A percentile compares a stretch with the other conserved stretches of the same genome.
Evolutionary conservation across 1,140 invertebrate species (phyloP).

Genomic region (Drosophila simulans): DNA sequence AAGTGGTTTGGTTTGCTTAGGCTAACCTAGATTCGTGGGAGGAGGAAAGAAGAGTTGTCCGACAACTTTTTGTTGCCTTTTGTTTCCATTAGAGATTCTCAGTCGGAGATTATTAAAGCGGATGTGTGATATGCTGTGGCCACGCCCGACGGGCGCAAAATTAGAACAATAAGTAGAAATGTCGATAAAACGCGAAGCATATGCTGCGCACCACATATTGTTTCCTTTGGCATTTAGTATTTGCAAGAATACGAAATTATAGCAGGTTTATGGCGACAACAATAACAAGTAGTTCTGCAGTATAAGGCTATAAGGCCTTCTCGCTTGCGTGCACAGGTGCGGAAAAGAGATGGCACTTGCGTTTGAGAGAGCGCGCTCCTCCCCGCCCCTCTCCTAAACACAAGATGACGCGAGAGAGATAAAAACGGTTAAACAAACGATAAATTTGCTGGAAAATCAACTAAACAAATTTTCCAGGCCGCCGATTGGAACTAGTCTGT

Average conservation of each 20-base stretch:
- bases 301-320: neutral
- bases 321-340: constrained; percentile 26
- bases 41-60: constrained; percentile 32
- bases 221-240: constrained; percentile 39
- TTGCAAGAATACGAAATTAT: constrained; percentile 24
- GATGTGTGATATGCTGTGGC: constrained; percentile 53
- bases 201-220: constrained; percentile 34
- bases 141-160: constrained; percentile 39
- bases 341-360: constrained; percentile 33
- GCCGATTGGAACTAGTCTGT: neutral
- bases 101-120: constrained; percentile 51
- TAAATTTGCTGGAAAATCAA: constrained; percentile 24
- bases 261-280: constrained; percentile 26
- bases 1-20: constrained; percentile 24
- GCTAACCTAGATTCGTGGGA: constrained; percentile 40
- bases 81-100: constrained; percentile 14
- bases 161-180: constrained; percentile 27
- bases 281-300: constrained; percentile 23
- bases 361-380: constrained; percentile 24
- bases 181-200: constrained; percentile 57
- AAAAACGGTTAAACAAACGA: constrained; percentile 51
- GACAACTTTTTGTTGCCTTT: constrained; percentile 34
- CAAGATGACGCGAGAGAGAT: constrained; percentile 36
- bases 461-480: constrained; percentile 10
- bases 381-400: neutral